Base-by-base conservation (phyloP, 2,113 vertebrate genomes). In the Amblyopsis rosae region DNA sequence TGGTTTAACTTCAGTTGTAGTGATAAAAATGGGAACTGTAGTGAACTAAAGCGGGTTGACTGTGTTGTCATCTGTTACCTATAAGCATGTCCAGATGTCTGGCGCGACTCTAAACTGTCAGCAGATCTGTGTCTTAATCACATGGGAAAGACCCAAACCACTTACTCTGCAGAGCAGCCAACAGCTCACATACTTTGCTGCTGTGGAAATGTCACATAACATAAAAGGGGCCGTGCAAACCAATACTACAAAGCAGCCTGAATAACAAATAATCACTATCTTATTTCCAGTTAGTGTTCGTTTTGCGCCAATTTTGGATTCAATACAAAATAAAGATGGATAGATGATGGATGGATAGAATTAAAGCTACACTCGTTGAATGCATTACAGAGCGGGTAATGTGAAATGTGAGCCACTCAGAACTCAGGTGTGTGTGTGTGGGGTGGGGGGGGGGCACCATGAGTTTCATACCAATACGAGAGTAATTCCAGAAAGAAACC, bases 11-110 rank as follows among this genome's bases (percentile, higher is more conserved):
- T 35, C 15, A 7, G 10, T 35, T 1, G 3, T 11, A 33, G 3
- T 6, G 3, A 19, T 16, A 59, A 35, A 59, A 13, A 35, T 41
- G n/a, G 63, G 46, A 9, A 17, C 4, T 55, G 62, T 63, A 73
- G 19, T 32, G 47, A 26, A 26, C 26, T 26, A 26, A 26, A 26
- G 2, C 2, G 26, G 26, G 26, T 6, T 5, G 7, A 0, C 72
- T 16, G 68, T 75, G 73, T 15, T 70, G 46, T 3, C 3, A 71
- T 73, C 59, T 11, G 10, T n/a, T 73, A 54, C 61, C 62, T 62
- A 12, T 77, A 79, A 77, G 79, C 51, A 50, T 12, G 70, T 51
- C 79, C 80, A 83, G 78, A 82, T 85, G 82, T 83, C 83, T 6
- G 56, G 46, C 49, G 3, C 12, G 17, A 53, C 65, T 50, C 62